phyloP scores from a whole-genome alignment of 64 coral and sea anemone genomes.

The Catalaphyllia jardinei region DNA sequence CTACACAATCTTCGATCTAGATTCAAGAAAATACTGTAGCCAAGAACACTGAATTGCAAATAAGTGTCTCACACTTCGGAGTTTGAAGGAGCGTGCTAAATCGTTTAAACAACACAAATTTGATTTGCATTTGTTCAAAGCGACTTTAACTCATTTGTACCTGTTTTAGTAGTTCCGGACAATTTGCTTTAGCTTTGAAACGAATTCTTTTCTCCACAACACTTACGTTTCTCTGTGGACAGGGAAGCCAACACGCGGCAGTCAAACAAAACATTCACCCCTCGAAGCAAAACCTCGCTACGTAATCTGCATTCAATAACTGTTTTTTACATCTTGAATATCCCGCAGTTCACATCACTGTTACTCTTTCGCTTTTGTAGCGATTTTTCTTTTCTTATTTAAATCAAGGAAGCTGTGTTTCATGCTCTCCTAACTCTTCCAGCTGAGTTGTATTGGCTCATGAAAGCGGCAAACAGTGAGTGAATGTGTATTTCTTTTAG shows the following conservation, averaged over 20 bases:
- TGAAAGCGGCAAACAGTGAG: slow-evolving; percentile 5
- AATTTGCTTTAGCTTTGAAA: neutral
- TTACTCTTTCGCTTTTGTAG: neutral
- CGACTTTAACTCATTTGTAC: too few species aligned
- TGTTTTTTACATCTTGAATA: neutral
- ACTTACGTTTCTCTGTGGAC: neutral
- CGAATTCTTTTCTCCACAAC: neutral
- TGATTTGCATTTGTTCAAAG: neutral
- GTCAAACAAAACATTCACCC: neutral
- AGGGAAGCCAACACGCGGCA: neutral
- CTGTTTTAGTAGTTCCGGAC: too few species aligned
- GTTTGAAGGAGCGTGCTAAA: neutral
- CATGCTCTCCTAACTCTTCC: neutral
- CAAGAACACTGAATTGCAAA: neutral
- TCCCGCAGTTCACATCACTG: slow-evolving; percentile 3
- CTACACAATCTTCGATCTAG: too few species aligned
- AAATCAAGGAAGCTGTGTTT: neutral
- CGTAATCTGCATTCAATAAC: neutral
- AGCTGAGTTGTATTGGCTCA: neutral
- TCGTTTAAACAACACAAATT: slow-evolving; percentile 3
- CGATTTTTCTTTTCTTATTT: slow-evolving; percentile 29
- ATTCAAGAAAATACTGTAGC: too few species aligned
- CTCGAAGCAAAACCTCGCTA: neutral
- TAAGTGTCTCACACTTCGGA: neutral
- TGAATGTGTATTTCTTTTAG: neutral